Evolutionary conservation across 1,140 invertebrate species (phyloP).

Genomic region (Varroa destructor): DNA sequence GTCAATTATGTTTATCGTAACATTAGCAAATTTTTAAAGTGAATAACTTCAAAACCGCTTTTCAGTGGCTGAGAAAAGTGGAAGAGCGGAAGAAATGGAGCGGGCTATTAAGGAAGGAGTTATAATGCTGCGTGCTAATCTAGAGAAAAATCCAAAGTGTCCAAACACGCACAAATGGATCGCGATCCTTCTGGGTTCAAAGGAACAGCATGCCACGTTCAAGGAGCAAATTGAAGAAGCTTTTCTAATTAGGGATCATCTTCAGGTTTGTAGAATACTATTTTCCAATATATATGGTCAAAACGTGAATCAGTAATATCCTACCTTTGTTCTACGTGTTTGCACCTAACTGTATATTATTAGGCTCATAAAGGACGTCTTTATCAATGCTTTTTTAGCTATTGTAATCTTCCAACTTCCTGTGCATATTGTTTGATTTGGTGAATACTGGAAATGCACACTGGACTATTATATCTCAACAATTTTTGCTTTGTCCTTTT

Average conservation of each 20-base stretch:
- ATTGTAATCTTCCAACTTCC: too few relatives aligned
- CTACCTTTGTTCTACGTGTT: too few relatives aligned
- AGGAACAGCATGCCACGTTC: conserved; percentile 1
- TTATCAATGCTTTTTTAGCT: too few relatives aligned
- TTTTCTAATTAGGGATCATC: conserved; percentile 10
- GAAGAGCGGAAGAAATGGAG: not conserved
- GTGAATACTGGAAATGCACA: too few relatives aligned
- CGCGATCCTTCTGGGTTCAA: conserved; percentile 5
- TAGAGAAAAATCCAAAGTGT: not conserved
- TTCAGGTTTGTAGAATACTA: not conserved
- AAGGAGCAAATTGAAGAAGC: conserved; percentile 16
- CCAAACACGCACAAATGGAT: conserved; percentile 24
- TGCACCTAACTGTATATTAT: too few relatives aligned
- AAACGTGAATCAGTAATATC: not conserved
- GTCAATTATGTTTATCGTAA: too few relatives aligned
- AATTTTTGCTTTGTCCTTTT: too few relatives aligned
- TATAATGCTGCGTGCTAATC: not conserved
- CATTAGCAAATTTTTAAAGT: too few relatives aligned
- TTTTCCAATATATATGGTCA: not conserved
- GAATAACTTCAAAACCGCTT: not conserved
- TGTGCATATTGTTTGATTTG: too few relatives aligned
- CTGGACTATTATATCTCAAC: too few relatives aligned
- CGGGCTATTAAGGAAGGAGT: conserved; percentile 10
- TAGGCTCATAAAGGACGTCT: too few relatives aligned
- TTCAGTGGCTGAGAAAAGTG: conserved; percentile 6